phyloP scores from a whole-genome alignment of 2,113 vertebrate species.

The Noctilio leporinus region DNA sequence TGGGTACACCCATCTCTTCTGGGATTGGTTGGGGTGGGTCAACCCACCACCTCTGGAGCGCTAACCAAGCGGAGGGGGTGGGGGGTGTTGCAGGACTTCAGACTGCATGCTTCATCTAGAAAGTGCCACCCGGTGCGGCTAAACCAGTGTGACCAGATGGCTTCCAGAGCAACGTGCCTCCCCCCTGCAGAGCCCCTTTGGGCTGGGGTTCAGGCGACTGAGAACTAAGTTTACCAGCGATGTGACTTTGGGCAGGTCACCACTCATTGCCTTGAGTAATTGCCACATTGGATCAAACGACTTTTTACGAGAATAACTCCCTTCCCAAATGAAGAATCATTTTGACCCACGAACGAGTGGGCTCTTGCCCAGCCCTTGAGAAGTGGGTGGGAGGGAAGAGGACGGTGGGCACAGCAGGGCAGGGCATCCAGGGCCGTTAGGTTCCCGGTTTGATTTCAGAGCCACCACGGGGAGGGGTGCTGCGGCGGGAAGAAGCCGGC shows the following conservation, averaged over 20 bases:
- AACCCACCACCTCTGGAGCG: neutral
- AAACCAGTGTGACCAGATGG: neutral
- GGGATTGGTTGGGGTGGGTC: neutral
- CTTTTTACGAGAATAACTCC: neutral
- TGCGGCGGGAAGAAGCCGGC: neutral
- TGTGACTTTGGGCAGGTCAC: neutral
- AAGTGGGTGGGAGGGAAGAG: neutral
- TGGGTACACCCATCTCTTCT: neutral
- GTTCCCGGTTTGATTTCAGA: neutral
- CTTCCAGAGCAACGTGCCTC: neutral
- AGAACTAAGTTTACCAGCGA: neutral
- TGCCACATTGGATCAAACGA: too few relatives aligned
- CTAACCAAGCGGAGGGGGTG: neutral
- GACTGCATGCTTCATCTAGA: neutral
- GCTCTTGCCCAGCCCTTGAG: neutral
- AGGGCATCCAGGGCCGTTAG: neutral
- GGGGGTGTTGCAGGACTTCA: neutral
- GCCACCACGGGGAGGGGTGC: neutral
- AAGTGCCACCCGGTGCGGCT: neutral
- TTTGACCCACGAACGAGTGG: neutral
- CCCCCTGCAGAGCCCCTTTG: neutral
- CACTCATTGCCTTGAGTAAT: neutral
- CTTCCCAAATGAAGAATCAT: neutral
- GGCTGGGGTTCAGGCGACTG: neutral
- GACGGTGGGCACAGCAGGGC: fast-evolving